These are phyloP conservation scores for Cercopithecus petaurista DNA, from an alignment of 2,797 vertebrate genomes.

Conservation along the genomic window DNA sequence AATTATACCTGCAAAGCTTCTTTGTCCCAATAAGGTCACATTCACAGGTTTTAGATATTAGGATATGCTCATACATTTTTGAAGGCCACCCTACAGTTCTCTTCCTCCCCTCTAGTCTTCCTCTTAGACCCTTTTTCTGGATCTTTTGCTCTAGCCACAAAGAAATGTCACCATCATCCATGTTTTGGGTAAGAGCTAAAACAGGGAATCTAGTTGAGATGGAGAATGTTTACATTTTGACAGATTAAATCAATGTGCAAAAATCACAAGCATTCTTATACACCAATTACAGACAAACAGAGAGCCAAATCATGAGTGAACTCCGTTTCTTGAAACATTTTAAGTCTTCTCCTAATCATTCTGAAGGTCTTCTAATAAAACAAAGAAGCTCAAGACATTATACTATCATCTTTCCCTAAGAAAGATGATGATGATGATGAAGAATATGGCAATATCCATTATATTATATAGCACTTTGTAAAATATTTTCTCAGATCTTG, in stretches of 20 bases:
- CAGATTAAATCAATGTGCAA: not conserved
- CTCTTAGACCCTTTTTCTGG: not conserved
- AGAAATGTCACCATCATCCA: not conserved
- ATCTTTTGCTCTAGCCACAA: not conserved
- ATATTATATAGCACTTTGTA: not conserved
- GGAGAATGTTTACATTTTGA: not conserved
- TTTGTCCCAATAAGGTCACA: not conserved
- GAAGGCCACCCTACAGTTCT: rapidly evolving
- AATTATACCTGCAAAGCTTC: not conserved
- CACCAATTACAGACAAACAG: too few relatives aligned
- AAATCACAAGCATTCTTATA: too few relatives aligned
- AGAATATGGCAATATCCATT: not conserved
- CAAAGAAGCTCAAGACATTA: not conserved
- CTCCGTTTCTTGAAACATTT: not conserved
- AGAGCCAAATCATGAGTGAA: too few relatives aligned
- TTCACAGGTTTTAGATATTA: not conserved
- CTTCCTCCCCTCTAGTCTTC: not conserved
- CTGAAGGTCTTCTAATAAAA: not conserved
- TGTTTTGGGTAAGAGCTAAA: not conserved
- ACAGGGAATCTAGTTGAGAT: not conserved
- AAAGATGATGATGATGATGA: not conserved
- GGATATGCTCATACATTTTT: not conserved
- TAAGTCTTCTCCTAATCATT: not conserved
- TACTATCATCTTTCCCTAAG: not conserved
- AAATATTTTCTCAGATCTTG: conserved; percentile 26